phyloP scores from a whole-genome alignment of 1,140 invertebrate species.

The Calliopsis andreniformis region DNA sequence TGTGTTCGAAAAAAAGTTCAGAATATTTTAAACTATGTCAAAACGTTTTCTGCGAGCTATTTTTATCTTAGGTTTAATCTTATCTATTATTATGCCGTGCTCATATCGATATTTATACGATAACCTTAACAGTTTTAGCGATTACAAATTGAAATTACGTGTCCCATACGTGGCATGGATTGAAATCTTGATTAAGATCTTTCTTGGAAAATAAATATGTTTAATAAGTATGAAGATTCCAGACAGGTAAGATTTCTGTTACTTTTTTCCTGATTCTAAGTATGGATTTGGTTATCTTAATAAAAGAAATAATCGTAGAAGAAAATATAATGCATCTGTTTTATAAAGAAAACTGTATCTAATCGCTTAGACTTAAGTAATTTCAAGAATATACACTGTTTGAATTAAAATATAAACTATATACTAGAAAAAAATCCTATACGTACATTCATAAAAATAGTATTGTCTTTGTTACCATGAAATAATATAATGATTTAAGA shows the following conservation, averaged over 20 bases:
- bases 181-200: conserved; percentile 10
- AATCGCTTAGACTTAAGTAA: too few relatives aligned
- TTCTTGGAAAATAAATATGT: neutral
- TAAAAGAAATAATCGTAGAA: too few relatives aligned
- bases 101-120: conserved; percentile 25
- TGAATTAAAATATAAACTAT: too few relatives aligned
- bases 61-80: conserved; percentile 32
- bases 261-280: neutral
- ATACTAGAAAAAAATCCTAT: too few relatives aligned
- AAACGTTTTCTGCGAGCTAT: neutral
- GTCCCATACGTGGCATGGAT: neutral
- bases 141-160: conserved; percentile 4
- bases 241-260: neutral
- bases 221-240: neutral
- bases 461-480: too few relatives aligned
- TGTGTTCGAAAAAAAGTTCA: neutral
- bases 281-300: too few relatives aligned
- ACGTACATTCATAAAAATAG: too few relatives aligned
- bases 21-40: conserved; percentile 15
- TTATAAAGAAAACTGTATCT: too few relatives aligned
- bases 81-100: neutral
- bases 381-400: too few relatives aligned
- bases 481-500: too few relatives aligned
- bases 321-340: too few relatives aligned
- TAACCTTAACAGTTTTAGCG: conserved; percentile 18